Base-by-base conservation (phyloP, 2,797 vertebrate species). In the Semaprochilodus insignis region DNA sequence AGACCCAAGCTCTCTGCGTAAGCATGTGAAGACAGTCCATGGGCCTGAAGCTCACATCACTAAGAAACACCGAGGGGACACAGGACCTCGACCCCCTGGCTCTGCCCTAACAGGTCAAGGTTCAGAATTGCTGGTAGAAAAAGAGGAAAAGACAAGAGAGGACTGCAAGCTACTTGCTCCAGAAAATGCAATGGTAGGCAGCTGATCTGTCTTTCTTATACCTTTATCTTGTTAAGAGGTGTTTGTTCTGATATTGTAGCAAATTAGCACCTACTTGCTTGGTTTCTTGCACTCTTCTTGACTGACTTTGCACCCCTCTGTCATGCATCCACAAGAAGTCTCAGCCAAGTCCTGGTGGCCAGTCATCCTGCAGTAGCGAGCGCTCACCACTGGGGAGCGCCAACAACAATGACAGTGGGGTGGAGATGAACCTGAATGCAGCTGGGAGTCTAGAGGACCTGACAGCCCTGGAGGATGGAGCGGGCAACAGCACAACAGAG, bases 41-140 rank as follows among this genome's bases (percentile, higher is more conserved):
- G 98, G 98, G 3, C 98, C 98, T 0, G 98, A 99, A 1, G 98
- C 98, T 74, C 98, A 99, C 8, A 96, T 99, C 92, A 99, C 98
- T 85, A 99, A 99, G 87, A 96, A 97, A 83, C 98, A 99, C 81
- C 94, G 98, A 0, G 97, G 97, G 1, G 97, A 98, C 14, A 94
- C 90, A 0, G 95, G 95, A 23, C 96, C 96, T 25, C 93, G 95
- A 8, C 92, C 94, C 0, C 83, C 90, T 0, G 93, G 92, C 44
- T 91, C 93, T 15, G 87, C 89, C 7, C 83, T 95, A 90, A 92
- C 89, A 67, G 94, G 94, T n/a, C 93, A 90, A 72, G 90, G 84
- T 83, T 91, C 90, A 2, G 98, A 99, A 59, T 91, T 96, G 86
- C 95, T 97, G 76, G 92, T 97, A 77, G 97, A 99, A 89, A 96